Evolutionary conservation across 2,113 vertebrate genomes (phyloP).

Genomic region (Hydrolagus affinis): DNA sequence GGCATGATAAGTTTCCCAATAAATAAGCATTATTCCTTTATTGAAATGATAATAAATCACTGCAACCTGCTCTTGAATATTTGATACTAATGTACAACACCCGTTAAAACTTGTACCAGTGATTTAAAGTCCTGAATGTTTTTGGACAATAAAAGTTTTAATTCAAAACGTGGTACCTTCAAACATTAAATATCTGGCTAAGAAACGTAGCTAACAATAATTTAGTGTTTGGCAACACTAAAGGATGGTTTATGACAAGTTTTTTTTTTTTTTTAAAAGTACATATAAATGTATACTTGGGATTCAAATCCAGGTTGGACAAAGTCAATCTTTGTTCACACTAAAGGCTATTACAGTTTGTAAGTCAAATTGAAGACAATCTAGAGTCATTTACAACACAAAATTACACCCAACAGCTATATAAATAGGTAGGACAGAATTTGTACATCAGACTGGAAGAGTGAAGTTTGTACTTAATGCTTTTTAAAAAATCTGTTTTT

Average conservation of each 20-base stretch:
- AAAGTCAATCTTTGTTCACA: neutral
- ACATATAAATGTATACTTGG: neutral
- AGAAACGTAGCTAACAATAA: neutral
- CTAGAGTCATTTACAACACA: neutral
- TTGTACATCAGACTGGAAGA: neutral
- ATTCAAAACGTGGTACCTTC: too few relatives aligned
- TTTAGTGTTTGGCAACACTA: neutral
- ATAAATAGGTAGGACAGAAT: neutral
- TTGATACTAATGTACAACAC: neutral
- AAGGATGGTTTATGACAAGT: neutral
- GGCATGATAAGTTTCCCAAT: neutral
- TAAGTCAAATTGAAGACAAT: neutral
- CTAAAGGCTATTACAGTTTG: neutral
- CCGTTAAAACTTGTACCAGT: neutral
- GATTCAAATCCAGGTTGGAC: too few relatives aligned
- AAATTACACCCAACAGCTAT: neutral
- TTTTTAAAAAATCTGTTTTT: neutral
- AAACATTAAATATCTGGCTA: neutral
- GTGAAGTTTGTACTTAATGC: neutral
- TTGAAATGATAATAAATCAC: neutral
- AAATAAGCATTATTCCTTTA: constrained; percentile 2
- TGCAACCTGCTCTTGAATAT: neutral
- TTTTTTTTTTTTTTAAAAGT: neutral
- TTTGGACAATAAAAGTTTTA: too few relatives aligned
- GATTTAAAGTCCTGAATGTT: neutral